Conservation (phyloP, 2,113 vertebrate genomes). For the Butorides virescens region DNA sequence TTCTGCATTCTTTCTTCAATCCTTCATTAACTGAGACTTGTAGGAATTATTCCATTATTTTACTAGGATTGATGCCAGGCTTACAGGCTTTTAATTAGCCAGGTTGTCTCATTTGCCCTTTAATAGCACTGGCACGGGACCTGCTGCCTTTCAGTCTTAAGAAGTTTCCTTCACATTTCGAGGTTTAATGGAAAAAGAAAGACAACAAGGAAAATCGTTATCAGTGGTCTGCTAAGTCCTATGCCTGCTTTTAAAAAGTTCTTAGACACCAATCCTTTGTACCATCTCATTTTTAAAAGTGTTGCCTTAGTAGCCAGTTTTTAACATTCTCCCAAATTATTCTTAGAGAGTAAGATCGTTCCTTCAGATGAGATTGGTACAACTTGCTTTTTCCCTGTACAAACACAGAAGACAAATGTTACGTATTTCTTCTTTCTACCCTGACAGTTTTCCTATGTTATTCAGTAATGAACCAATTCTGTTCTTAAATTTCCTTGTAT, state of each 20-base stretch:
- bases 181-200: background rate
- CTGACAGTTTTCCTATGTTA: background rate
- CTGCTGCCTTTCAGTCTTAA: background rate
- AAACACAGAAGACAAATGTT: background rate
- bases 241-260: background rate
- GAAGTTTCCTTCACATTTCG: background rate
- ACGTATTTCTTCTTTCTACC: background rate
- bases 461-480: background rate
- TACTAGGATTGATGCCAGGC: background rate
- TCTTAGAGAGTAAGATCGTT: background rate
- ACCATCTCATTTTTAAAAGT: background rate
- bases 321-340: background rate
- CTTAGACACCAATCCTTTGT: rapidly evolving
- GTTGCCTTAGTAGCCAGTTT: background rate
- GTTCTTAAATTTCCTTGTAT: background rate
- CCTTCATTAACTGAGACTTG: background rate
- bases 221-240: background rate
- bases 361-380: background rate
- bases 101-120: constrained; percentile 10
- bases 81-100: background rate
- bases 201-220: background rate
- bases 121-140: background rate
- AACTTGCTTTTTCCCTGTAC: background rate
- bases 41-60: constrained; percentile 6
- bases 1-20: background rate